Evolutionary conservation across 2,888 invertebrate species (phyloP), one percentile per base, ranked within the genome.

Genomic region (Bembecia ichneumoniformis): DNA sequence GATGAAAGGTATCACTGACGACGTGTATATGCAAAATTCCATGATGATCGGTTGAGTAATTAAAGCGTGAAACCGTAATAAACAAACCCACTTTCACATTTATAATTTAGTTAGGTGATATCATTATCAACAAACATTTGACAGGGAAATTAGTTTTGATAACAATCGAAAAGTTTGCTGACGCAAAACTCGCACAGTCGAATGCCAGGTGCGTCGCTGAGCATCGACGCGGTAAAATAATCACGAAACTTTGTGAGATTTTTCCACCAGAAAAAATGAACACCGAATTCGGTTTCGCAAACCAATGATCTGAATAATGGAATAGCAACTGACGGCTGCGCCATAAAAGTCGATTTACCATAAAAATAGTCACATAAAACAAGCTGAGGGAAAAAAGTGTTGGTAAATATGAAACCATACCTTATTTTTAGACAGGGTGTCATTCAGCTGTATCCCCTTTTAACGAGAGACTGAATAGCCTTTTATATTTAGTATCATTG

Each of bases 301-400:
- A 55, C 56, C 71, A 69, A 55, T 71, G 72, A 59, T 48, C 64
- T 59, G 68, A 64, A 68, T 64, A 68, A 72, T 52, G 15, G 44
- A 11, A 40, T 13, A 40, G 14, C 40, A 14, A 40, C 40, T 13
- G 44, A 40, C 40, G 40, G 14, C 40, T 13, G 44, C 49, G 48
- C 49, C 28, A 51, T 46, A 43, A 45, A 48, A 46, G 49, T 49
- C 54, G 49, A 60, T 60, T 55, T 55, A 55, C 57, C 56, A 54
- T 35, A 47, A 52, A 51, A 49, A 51, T 49, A 48, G 49, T 51
- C 46, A 47, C 35, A 43, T 36, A 48, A 49, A 50, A 49, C 49
- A 28, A 28, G 28, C 28, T 5, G 28, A 44, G 43, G 44, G 28
- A 43, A 43, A 50, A 51, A 51, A 43, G 34, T 28, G 28, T 28